Evolutionary conservation across 2,113 vertebrate genomes (phyloP).

Genomic region (Myodes glareolus): DNA sequence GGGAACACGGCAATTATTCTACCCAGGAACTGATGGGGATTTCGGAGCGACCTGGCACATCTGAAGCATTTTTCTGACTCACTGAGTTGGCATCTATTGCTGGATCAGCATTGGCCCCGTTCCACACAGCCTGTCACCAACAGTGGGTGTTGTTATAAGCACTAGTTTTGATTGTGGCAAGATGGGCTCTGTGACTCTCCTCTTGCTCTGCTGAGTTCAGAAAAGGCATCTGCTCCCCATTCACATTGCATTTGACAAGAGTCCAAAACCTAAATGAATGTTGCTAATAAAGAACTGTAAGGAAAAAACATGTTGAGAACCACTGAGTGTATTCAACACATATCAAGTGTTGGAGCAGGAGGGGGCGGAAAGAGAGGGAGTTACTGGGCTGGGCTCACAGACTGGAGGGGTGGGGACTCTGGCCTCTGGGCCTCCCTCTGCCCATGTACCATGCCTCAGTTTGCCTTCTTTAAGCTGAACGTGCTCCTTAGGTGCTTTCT

Average conservation of each 20-base stretch:
- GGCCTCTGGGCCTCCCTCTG: slow-evolving; percentile 37
- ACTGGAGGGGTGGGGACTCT: slow-evolving; percentile 12
- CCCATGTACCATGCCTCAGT: background rate
- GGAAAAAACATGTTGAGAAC: slow-evolving; percentile 80
- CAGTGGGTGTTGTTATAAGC: slow-evolving; percentile 87
- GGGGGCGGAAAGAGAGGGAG: background rate
- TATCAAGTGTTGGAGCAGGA: slow-evolving; percentile 65
- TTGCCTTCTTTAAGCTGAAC: slow-evolving; percentile 36
- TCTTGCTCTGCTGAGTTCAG: slow-evolving; percentile 81
- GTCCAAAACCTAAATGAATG: slow-evolving; percentile 80
- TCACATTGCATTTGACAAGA: slow-evolving; percentile 81
- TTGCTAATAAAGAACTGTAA: slow-evolving; percentile 83
- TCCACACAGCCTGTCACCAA: slow-evolving; percentile 87
- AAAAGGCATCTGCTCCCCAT: slow-evolving; percentile 83
- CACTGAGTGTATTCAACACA: slow-evolving; percentile 81
- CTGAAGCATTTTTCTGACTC: slow-evolving; percentile 87
- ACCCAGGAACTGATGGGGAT: slow-evolving; percentile 84
- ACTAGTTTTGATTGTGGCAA: slow-evolving; percentile 85
- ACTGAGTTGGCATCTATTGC: slow-evolving; percentile 88
- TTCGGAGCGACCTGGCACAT: slow-evolving; percentile 88
- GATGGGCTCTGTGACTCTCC: slow-evolving; percentile 81
- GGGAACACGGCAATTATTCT: slow-evolving; percentile 86
- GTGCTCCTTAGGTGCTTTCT: slow-evolving; percentile 41
- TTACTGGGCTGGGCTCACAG: background rate
- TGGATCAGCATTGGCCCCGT: slow-evolving; percentile 87